These are phyloP conservation scores for Atherinosoma microstoma DNA, from an alignment of 2,797 vertebrate genomes.

Conservation along the genomic window DNA sequence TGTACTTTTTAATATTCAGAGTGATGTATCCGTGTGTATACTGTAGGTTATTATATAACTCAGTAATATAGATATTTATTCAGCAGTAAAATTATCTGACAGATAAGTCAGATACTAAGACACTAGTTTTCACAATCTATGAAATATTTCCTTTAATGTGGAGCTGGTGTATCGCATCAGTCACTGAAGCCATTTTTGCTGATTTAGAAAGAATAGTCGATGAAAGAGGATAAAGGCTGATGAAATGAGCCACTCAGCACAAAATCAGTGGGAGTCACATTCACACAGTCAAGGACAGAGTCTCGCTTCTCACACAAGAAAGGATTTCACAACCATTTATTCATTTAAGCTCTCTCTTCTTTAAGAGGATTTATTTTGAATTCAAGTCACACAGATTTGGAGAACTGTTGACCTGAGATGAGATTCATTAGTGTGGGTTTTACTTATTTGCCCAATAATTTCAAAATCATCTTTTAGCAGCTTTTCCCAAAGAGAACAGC, in stretches of 20 bases:
- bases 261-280: conserved; percentile 55
- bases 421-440: conserved; percentile 31
- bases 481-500: neutral
- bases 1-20: no score
- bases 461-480: conserved; percentile 19
- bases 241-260: conserved; percentile 54
- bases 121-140: conserved; percentile 7
- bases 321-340: conserved; percentile 45
- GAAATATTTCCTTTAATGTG: conserved; percentile 40
- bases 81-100: neutral
- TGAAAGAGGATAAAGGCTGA: conserved; percentile 41
- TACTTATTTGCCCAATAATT: neutral
- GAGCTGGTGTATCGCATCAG: conserved; percentile 8
- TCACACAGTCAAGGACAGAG: conserved; percentile 57
- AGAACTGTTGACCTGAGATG: conserved; percentile 16
- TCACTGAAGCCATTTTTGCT: conserved; percentile 39
- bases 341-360: conserved; percentile 32
- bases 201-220: conserved; percentile 36
- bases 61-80: neutral
- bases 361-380: conserved; percentile 47
- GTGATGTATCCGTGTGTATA: no score
- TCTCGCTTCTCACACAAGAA: conserved; percentile 19
- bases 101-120: conserved; percentile 1
- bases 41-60: no score
- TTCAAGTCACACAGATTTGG: conserved; percentile 17